phyloP scores from a whole-genome alignment of 37 sponge, comb jelly and placozoan genomes.

The Aplysina aerophoba region DNA sequence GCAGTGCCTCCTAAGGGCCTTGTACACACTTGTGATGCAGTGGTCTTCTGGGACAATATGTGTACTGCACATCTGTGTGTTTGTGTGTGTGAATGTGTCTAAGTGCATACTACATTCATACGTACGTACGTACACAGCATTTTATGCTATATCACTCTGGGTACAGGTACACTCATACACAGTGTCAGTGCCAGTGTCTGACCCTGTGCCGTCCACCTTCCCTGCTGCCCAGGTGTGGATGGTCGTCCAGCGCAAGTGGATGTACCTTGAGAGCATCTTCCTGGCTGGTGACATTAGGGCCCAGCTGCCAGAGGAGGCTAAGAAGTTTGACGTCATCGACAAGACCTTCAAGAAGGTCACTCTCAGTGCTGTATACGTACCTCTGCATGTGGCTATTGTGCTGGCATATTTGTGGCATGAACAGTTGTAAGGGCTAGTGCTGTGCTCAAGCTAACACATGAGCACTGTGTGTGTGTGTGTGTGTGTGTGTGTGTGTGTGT shows the following conservation, averaged over 20 bases:
- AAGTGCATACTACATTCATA: not conserved
- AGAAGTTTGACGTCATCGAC: conserved; percentile 98
- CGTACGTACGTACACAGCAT: not conserved
- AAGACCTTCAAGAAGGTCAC: conserved; percentile 98
- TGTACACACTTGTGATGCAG: too few species aligned
- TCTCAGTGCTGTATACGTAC: conserved; percentile 19
- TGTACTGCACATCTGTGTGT: not conserved
- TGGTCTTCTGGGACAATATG: not conserved
- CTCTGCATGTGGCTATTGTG: not conserved
- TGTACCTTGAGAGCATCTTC: conserved; percentile 99
- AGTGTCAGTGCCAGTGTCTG: not conserved
- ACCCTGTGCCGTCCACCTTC: not conserved
- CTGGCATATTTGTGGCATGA: not conserved
- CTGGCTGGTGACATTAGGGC: conserved; percentile 97
- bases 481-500: not conserved
- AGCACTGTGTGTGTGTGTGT: not conserved
- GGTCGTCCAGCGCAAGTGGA: conserved; percentile 99
- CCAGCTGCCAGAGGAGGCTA: conserved; percentile 99
- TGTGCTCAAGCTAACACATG: not conserved
- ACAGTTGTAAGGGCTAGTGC: not conserved
- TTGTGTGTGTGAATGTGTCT: not conserved
- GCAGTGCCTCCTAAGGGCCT: too few species aligned
- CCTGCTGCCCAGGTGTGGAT: conserved; percentile 87
- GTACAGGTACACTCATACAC: not conserved
- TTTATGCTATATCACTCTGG: not conserved